Evolutionary conservation across 1,140 invertebrate genomes (phyloP).

Genomic region (Saxidomus purpurata): DNA sequence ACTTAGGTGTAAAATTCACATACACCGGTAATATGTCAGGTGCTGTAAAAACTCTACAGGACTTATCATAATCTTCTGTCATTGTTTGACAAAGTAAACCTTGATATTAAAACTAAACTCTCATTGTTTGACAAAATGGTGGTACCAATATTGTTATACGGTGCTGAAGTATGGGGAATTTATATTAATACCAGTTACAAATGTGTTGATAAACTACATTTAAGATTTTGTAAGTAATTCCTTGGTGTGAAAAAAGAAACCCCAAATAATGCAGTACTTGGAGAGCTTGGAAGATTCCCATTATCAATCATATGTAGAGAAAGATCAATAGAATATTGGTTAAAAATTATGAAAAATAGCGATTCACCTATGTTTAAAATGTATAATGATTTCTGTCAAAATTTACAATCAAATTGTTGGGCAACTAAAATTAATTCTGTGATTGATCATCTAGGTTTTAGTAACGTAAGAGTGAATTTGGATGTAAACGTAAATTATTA

Average conservation of each 20-base stretch:
- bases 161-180: constrained; percentile 52
- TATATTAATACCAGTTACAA: neutral
- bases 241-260: constrained; percentile 29
- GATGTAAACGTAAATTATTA: too few species aligned
- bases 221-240: constrained; percentile 36
- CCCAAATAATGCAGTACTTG: constrained; percentile 19
- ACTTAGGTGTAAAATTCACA: constrained; percentile 15
- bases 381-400: neutral
- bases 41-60: neutral
- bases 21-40: constrained; percentile 33
- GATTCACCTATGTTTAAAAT: constrained; percentile 3
- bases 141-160: constrained; percentile 49
- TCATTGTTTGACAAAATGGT: constrained; percentile 34
- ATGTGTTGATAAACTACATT: constrained; percentile 35
- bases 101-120: constrained; percentile 34
- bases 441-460: neutral
- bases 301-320: constrained; percentile 37
- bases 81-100: constrained; percentile 11
- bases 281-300: constrained; percentile 32
- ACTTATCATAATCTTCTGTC: constrained; percentile 27
- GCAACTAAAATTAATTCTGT: neutral
- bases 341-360: constrained; percentile 1
- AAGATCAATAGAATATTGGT: constrained; percentile 36
- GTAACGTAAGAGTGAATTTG: neutral
- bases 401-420: neutral